Evolutionary conservation across 2,113 vertebrate species (phyloP).

Genomic region (Paradisaea rubra): DNA sequence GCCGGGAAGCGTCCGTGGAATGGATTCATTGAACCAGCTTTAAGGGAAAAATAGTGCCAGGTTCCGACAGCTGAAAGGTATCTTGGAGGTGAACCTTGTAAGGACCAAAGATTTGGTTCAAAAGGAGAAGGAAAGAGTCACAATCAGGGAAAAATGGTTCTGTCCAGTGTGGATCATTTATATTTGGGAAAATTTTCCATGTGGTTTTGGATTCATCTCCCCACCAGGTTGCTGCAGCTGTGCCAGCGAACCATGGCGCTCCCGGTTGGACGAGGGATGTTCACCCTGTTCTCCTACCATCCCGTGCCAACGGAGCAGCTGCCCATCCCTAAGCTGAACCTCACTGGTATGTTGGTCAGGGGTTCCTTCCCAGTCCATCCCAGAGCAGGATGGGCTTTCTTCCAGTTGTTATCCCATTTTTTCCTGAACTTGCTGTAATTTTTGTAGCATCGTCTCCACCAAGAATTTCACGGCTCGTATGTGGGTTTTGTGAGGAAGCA

Average conservation of each 20-base stretch:
- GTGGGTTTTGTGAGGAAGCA: background rate
- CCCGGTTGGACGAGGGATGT: conserved; percentile 93
- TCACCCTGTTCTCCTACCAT: conserved; percentile 94
- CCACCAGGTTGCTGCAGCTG: conserved; percentile 84
- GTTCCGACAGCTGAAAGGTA: background rate
- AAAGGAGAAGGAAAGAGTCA: background rate
- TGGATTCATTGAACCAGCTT: background rate
- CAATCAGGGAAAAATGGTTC: fast-evolving
- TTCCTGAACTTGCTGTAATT: background rate
- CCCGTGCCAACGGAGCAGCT: conserved; percentile 93
- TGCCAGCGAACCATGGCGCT: conserved; percentile 96
- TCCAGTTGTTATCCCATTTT: fast-evolving
- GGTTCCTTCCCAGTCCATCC: background rate
- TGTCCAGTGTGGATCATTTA: background rate
- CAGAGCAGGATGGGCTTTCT: background rate
- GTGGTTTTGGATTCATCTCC: background rate
- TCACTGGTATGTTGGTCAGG: conserved; percentile 79
- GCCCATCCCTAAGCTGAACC: conserved; percentile 92
- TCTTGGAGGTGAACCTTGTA: background rate
- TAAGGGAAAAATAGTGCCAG: background rate
- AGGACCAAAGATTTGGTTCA: background rate
- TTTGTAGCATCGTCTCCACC: background rate
- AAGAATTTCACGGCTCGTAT: background rate
- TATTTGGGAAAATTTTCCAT: background rate
- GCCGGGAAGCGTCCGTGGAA: background rate